Percentiles rank a stretch among this genome's conserved stretches.
These are phyloP conservation scores for Megalonaias nervosa DNA, from an alignment of 1,140 invertebrate genomes.

Conservation along the genomic window DNA sequence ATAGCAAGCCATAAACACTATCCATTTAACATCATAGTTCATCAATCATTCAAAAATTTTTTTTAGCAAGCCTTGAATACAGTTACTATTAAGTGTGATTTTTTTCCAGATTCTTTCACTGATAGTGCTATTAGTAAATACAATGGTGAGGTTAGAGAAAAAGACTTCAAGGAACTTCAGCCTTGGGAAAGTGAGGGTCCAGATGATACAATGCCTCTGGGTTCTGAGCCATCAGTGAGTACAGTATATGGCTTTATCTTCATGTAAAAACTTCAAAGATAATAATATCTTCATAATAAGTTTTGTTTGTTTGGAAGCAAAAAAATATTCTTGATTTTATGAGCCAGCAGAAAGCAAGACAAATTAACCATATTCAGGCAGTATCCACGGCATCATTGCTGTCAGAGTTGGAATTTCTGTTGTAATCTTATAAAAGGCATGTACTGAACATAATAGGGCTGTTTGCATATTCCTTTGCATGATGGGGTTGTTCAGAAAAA, in stretches of 20 bases:
- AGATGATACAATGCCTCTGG: constrained; percentile 18
- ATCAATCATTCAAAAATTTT: not conserved
- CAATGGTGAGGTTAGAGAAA: constrained; percentile 79
- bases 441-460: no score
- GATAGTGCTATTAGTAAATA: constrained; percentile 84
- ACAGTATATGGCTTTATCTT: not conserved
- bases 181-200: constrained; percentile 84
- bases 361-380: no score
- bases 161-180: constrained; percentile 88
- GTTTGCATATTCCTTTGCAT: no score
- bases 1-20: not conserved
- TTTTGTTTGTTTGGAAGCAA: no score
- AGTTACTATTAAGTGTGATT: not conserved
- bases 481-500: no score
- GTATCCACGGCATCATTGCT: no score
- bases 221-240: not conserved
- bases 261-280: not conserved
- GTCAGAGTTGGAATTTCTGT: no score
- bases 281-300: not conserved
- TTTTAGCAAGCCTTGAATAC: no score
- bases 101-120: constrained; percentile 74
- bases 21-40: no score
- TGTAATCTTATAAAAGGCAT: no score
- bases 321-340: no score
- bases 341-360: no score